Conservation (phyloP, 2,797 vertebrate species). For the Acropternis orthonyx region DNA sequence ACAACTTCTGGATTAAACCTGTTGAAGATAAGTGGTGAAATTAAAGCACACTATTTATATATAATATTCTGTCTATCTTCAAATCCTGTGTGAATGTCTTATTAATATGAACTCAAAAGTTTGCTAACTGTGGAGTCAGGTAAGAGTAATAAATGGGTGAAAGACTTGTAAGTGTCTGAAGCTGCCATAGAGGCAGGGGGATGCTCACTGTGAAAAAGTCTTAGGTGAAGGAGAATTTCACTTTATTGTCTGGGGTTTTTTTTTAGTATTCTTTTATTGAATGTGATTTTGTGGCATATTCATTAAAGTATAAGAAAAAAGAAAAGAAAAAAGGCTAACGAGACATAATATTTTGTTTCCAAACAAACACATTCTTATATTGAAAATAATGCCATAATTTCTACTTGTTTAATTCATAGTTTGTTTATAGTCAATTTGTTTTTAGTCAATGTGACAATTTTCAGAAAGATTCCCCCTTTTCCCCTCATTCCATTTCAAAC, state of each 20-base stretch:
- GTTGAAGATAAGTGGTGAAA: neutral
- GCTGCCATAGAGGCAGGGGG: neutral
- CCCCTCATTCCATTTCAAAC: neutral
- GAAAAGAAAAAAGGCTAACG: neutral
- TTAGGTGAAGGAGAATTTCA: neutral
- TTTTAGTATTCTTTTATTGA: neutral
- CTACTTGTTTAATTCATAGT: neutral
- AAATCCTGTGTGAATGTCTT: neutral
- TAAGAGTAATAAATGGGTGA: neutral
- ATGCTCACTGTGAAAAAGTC: neutral
- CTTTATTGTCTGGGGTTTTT: rapidly evolving
- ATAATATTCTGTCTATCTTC: neutral
- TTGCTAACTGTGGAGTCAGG: neutral
- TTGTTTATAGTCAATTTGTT: neutral
- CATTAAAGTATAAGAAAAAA: neutral
- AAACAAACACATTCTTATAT: neutral
- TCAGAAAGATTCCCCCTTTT: neutral
- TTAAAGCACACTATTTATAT: neutral
- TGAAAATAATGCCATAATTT: neutral
- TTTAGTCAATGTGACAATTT: neutral
- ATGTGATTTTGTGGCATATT: neutral
- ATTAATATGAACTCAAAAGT: neutral
- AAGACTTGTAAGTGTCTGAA: neutral
- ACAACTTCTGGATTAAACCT: neutral
- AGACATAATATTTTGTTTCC: neutral